Base-by-base conservation (phyloP, 1,140 invertebrate genomes). In the Drosophila murphyi region DNA sequence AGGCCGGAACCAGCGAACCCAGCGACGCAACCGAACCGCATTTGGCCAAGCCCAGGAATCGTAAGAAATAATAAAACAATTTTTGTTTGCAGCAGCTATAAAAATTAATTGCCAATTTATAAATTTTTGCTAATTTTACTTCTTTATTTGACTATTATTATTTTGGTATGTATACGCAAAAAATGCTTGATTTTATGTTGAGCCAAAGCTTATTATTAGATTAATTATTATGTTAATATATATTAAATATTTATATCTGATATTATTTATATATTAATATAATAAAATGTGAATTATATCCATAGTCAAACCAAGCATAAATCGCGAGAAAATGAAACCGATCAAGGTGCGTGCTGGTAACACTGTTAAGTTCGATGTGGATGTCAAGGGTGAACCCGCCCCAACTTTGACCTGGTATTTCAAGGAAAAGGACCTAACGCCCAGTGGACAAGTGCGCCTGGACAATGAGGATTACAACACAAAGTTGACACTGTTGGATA, bases 401-500 rank as follows among this genome's bases (percentile, higher is more conserved):
- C 98, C 98, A 93, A 96, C 95, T 41, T 95, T 97, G 64, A 97
- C 95, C 10, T 99, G 98, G 98, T 95, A 94, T 39, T 96, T 98
- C 75, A 96, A 95, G 48, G 87, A 90, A 20, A 85, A 73, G 28
- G 77, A 91, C 37, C 7, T 92, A 0, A 68, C 73, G 1, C 56
- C 71, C 4, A 89, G 90, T 93, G 91, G 94, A 93, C 63, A 95
- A 94, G 60, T 88, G 94, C 32, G 97, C 95, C 96, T 99, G 62
- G 97, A 98, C 76, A 97, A 98, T 92, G 97, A 98, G 91, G 98
- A 99, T 82, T 98, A 99, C 83, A 97, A 97, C 78, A 98, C 98
- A 0, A 97, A 96, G 87, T 93, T 99, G 4, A 95, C 95, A 2
- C 93, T 99, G 51, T 95, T 95, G 20, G 96, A 98, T 65, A 96